Evolutionary conservation across 2,113 vertebrate genomes (phyloP).

Genomic region (Ciconia boyciana): DNA sequence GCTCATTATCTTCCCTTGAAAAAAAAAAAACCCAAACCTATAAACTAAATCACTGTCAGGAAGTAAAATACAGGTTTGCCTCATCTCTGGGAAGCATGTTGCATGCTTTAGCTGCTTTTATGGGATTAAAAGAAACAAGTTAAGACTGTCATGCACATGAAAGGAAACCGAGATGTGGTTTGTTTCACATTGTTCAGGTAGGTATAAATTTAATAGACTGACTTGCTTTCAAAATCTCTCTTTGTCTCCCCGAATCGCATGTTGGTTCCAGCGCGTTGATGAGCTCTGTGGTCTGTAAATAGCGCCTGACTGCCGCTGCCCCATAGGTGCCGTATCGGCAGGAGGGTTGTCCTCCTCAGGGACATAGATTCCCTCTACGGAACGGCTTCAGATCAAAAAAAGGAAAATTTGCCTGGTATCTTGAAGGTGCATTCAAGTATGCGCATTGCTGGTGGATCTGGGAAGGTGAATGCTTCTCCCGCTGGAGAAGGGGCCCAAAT

Average conservation of each 20-base stretch:
- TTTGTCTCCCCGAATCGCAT: constrained; percentile 22
- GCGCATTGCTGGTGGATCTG: rapidly evolving
- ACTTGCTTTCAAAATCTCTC: constrained; percentile 57
- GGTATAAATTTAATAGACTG: constrained; percentile 63
- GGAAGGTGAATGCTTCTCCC: not conserved
- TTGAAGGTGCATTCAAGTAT: not conserved
- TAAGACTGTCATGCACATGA: constrained; percentile 59
- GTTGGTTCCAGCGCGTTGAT: constrained; percentile 30
- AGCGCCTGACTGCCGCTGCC: constrained; percentile 3
- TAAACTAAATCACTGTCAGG: constrained; percentile 51
- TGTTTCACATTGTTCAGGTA: constrained; percentile 63
- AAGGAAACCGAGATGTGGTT: constrained; percentile 58
- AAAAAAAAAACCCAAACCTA: not conserved
- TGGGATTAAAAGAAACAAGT: constrained; percentile 64
- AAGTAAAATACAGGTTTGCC: constrained; percentile 50
- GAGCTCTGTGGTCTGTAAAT: constrained; percentile 9
- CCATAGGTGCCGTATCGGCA: not conserved
- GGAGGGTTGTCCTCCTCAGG: not conserved
- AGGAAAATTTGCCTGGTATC: not conserved
- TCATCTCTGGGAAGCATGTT: constrained; percentile 43
- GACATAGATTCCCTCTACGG: not conserved
- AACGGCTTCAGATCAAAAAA: not conserved
- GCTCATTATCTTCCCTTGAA: constrained; percentile 2
- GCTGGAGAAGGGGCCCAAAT: not conserved
- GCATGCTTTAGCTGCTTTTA: constrained; percentile 59